Evolutionary conservation across 2,888 invertebrate genomes (phyloP), one percentile per base, ranked within the genome.

Genomic region (Synanthedon formicaeformis): DNA sequence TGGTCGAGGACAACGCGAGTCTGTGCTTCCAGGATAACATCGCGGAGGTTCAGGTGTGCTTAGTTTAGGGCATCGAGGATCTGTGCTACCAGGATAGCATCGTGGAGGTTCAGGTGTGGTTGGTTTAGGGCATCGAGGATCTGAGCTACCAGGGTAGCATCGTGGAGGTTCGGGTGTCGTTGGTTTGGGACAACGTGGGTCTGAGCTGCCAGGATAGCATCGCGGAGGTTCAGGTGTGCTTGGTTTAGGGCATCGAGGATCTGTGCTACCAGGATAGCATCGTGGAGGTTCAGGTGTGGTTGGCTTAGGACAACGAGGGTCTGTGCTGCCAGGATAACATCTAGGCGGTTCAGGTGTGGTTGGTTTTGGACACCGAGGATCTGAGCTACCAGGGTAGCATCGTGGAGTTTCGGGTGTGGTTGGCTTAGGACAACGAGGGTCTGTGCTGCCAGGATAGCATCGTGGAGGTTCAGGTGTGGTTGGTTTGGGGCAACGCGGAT

Each of bases 291-390:
- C 34, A 58, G 61, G 52, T 59, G 67, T 56, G 62, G 68, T 60
- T 34, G 70, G 63, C 53, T 60, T 56, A 4, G 72, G 66, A 55
- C 78, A 78, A 3, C 64, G 5, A 60, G 50, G 48, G 40, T 62
- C 58, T 57, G 64, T 13, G 51, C 56, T 23, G 4, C 58, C 66
- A 53, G 51, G 60, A 51, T 52, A 60, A 50, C 63, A 63, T 14
- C 57, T 51, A n/a, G 69, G 67, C 5, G 61, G 58, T 10, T 66
- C 60, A n/a, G 67, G 57, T 51, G 62, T 59, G 1, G 67, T 54
- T 18, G 65, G 63, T 57, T 64, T 60, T 3, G 75, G 75, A 58
- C 81, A 81, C 23, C 63, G 59, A 0, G 68, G 69, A 51, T 73
- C 67, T 3, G 56, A 60, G 14, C 67, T 60, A 12, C 61, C 63